phyloP scores from a whole-genome alignment of 2,888 invertebrate genomes.

The Aethes cnicana region DNA sequence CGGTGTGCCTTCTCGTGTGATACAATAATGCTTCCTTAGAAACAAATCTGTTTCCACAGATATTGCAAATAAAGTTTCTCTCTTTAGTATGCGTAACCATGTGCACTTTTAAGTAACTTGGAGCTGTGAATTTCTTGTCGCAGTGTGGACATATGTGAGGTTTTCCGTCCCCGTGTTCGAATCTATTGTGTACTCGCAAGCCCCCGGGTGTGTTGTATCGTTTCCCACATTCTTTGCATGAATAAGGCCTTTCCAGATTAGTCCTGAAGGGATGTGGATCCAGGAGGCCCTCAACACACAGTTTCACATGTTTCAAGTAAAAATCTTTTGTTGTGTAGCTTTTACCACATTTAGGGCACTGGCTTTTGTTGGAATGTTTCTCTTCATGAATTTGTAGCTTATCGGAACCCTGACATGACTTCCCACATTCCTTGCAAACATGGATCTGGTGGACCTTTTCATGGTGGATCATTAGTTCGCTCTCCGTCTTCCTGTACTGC shows the following conservation, averaged over 20 bases:
- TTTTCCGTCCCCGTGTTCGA: conserved; percentile 66
- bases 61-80: conserved; percentile 65
- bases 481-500: conserved; percentile 45
- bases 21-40: conserved; percentile 71
- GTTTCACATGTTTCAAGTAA: conserved; percentile 60
- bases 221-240: conserved; percentile 64
- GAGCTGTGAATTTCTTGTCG: conserved; percentile 71
- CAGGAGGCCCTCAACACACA: conserved; percentile 59
- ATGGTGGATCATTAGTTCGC: conserved; percentile 54
- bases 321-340: conserved; percentile 63
- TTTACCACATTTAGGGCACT: conserved; percentile 71
- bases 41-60: conserved; percentile 64
- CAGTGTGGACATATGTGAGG: conserved; percentile 65
- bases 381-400: conserved; percentile 61
- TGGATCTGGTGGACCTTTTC: conserved; percentile 48
- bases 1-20: conserved; percentile 70
- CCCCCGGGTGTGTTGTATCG: conserved; percentile 68
- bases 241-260: conserved; percentile 50
- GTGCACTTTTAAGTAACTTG: conserved; percentile 66
- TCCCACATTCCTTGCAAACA: conserved; percentile 67
- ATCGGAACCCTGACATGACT: conserved; percentile 53
- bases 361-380: conserved; percentile 56
- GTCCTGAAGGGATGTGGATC: conserved; percentile 66
- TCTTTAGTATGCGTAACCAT: conserved; percentile 72
- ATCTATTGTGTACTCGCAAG: conserved; percentile 64